These are phyloP conservation scores for Baccha elongata DNA, from an alignment of 2,888 invertebrate genomes.

Conservation along the genomic window DNA sequence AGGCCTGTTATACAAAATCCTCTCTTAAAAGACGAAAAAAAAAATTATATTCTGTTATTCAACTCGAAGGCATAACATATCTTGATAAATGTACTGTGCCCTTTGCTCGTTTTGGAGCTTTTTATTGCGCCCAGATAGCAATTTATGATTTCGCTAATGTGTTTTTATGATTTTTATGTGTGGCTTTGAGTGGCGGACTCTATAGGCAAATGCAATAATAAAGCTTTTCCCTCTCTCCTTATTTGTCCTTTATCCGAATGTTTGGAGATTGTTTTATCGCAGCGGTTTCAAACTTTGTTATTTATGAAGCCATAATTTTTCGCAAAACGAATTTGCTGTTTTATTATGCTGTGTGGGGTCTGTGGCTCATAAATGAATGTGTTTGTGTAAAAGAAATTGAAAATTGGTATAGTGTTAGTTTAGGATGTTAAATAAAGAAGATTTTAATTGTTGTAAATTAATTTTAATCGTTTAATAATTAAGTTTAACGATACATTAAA, in stretches of 20 bases:
- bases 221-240: conserved; percentile 19
- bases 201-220: conserved; percentile 67
- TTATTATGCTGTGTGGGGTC: conserved; percentile 17
- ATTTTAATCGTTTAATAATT: no score
- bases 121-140: conserved; percentile 74
- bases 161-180: conserved; percentile 76
- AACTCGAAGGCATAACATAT: conserved; percentile 58
- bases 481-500: no score
- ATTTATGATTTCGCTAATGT: conserved; percentile 77
- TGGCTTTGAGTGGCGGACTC: conserved; percentile 54
- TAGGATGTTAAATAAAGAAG: no score
- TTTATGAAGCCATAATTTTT: conserved; percentile 71
- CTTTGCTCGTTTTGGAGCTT: conserved; percentile 45
- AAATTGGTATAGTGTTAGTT: no score
- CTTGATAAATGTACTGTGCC: conserved; percentile 34
- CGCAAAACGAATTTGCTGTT: conserved; percentile 63
- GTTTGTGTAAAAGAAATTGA: no score
- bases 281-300: conserved; percentile 59
- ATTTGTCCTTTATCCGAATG: conserved; percentile 16
- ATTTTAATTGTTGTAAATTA: no score
- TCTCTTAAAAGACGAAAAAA: conserved; percentile 7
- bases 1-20: neutral
- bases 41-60: conserved; percentile 11
- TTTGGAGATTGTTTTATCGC: conserved; percentile 66
- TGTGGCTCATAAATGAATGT: no score